Evolutionary conservation across 2,797 vertebrate species (phyloP).

Genomic region (Emys orbicularis): DNA sequence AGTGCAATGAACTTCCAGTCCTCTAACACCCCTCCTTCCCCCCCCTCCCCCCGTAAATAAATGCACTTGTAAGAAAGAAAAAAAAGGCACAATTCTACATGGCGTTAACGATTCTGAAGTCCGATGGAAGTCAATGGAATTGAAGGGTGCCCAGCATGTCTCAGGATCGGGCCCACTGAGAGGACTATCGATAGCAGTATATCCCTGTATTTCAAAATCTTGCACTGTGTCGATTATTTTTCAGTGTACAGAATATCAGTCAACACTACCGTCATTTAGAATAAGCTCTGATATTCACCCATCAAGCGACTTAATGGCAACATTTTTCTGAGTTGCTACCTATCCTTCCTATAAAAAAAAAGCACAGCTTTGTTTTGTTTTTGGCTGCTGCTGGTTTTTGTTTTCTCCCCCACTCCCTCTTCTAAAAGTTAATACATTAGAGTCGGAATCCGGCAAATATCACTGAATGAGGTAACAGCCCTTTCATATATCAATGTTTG

Average conservation of each 20-base stretch:
- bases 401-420: background rate
- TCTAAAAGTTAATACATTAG: background rate
- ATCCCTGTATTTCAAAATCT: background rate
- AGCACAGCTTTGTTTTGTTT: background rate
- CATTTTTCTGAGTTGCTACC: background rate
- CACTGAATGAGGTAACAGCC: constrained; percentile 7
- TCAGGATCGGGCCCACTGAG: accelerated
- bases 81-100: background rate
- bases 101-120: accelerated
- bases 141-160: accelerated
- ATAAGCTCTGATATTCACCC: background rate
- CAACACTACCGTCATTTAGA: background rate
- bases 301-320: accelerated
- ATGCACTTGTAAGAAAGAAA: accelerated
- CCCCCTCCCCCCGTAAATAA: background rate
- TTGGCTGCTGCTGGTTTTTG: background rate
- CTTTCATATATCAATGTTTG: constrained; percentile 77
- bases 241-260: background rate
- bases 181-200: accelerated
- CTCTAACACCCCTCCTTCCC: background rate
- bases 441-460: background rate
- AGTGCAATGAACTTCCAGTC: background rate
- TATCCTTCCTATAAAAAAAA: background rate
- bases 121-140: background rate
- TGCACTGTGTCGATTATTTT: background rate